Percentiles rank a stretch among this genome's conserved stretches.
phyloP scores from a whole-genome alignment of 2,888 invertebrate species.

The Ptychoptera contaminata region DNA sequence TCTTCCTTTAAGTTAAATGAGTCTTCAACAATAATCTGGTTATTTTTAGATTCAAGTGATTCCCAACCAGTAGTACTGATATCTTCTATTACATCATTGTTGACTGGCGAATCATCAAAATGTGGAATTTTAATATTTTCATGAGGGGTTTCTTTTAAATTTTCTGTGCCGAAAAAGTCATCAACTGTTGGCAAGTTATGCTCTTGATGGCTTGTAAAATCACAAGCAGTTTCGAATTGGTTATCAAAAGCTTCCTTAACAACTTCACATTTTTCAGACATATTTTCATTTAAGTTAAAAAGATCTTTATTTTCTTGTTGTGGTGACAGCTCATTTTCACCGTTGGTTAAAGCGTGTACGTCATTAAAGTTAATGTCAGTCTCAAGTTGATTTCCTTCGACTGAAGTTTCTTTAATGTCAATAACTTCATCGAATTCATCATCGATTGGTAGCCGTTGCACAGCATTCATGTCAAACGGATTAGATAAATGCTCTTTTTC shows the following conservation, averaged over 20 bases:
- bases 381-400: conserved; percentile 1
- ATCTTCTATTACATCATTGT: no score
- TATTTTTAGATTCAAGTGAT: no score
- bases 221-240: no score
- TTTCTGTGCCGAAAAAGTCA: no score
- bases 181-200: no score
- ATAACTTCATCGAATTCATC: not conserved
- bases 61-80: no score
- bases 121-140: no score
- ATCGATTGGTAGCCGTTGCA: conserved; percentile 21
- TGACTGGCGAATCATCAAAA: no score
- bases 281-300: conserved; percentile 5
- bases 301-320: conserved; percentile 2
- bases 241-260: not conserved
- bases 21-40: no score
- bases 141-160: no score
- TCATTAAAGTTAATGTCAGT: conserved; percentile 2
- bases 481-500: conserved; percentile 14
- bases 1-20: no score
- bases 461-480: conserved; percentile 19
- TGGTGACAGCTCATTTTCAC: not conserved
- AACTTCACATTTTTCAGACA: conserved; percentile 5
- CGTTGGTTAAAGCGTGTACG: conserved; percentile 3
- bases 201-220: no score
- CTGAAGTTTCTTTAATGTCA: not conserved